Conservation (phyloP, 2,797 vertebrate species). For the Arnoldichthys spilopterus region DNA sequence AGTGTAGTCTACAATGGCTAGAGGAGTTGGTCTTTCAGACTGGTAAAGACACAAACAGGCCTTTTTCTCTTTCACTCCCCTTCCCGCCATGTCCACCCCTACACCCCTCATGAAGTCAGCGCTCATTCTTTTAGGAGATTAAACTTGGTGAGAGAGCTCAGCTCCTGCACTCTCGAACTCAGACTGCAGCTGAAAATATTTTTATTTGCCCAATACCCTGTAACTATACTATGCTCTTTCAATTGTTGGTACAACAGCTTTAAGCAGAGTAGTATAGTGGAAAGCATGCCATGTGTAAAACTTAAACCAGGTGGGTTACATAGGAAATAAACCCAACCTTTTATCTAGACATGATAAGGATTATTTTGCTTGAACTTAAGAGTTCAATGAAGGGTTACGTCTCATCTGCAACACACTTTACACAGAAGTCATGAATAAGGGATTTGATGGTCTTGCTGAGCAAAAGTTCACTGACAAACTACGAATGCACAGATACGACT, state of each 20-base stretch:
- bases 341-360: background rate
- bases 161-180: background rate
- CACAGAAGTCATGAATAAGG: too few relatives aligned
- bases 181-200: background rate
- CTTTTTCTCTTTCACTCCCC: too few relatives aligned
- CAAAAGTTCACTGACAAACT: too few relatives aligned
- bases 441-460: too few relatives aligned
- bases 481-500: too few relatives aligned
- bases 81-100: background rate
- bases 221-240: background rate
- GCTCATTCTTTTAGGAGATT: background rate
- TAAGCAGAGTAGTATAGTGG: background rate
- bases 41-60: background rate
- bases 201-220: too few relatives aligned
- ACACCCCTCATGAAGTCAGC: background rate
- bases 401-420: too few relatives aligned
- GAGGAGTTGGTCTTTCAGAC: background rate
- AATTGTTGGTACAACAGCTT: background rate
- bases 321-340: background rate
- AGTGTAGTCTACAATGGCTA: too few relatives aligned
- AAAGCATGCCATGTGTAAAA: background rate
- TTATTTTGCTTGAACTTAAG: background rate
- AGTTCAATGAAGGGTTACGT: background rate
- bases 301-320: background rate
- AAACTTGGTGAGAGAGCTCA: background rate